Conservation (phyloP, 1,140 invertebrate species). For the Drosophila miranda region DNA sequence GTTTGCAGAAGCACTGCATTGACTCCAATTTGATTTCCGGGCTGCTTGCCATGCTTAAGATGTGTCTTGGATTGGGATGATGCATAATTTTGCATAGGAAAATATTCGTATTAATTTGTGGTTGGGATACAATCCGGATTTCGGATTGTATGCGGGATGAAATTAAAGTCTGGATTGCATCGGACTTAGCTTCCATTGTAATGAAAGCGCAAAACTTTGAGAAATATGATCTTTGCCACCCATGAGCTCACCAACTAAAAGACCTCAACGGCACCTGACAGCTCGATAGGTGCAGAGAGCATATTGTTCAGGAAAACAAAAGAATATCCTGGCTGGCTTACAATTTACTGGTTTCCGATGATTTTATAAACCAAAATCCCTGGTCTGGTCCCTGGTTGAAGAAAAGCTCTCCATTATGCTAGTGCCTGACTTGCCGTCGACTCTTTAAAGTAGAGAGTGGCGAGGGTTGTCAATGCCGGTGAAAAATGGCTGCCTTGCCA, state of each 20-base stretch:
- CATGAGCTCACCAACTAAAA: no score
- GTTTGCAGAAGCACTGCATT: slow-evolving; percentile 39
- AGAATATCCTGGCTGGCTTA: no score
- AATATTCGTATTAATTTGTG: slow-evolving; percentile 17
- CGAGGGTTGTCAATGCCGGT: slow-evolving; percentile 47
- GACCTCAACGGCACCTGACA: no score
- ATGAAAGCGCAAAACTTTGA: not conserved
- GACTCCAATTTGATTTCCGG: slow-evolving; percentile 22
- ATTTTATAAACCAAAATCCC: slow-evolving; percentile 20
- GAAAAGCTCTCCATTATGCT: slow-evolving; percentile 36
- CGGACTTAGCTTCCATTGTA: slow-evolving; percentile 4
- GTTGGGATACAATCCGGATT: slow-evolving; percentile 25
- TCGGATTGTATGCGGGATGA: slow-evolving; percentile 12
- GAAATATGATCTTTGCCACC: no score
- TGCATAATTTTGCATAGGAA: slow-evolving; percentile 54
- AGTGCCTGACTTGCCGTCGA: slow-evolving; percentile 1
- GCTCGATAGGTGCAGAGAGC: no score
- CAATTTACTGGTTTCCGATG: not conserved
- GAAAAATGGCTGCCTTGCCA: slow-evolving; percentile 63
- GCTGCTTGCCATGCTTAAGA: slow-evolving; percentile 24
- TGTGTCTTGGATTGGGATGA: slow-evolving; percentile 14
- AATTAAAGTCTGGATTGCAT: slow-evolving; percentile 2
- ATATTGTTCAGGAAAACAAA: no score
- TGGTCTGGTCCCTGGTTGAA: not conserved
- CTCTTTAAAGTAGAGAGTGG: slow-evolving; percentile 14